Conservation (phyloP, 2,888 invertebrate genomes). For the Ormyrus nitidulus region DNA sequence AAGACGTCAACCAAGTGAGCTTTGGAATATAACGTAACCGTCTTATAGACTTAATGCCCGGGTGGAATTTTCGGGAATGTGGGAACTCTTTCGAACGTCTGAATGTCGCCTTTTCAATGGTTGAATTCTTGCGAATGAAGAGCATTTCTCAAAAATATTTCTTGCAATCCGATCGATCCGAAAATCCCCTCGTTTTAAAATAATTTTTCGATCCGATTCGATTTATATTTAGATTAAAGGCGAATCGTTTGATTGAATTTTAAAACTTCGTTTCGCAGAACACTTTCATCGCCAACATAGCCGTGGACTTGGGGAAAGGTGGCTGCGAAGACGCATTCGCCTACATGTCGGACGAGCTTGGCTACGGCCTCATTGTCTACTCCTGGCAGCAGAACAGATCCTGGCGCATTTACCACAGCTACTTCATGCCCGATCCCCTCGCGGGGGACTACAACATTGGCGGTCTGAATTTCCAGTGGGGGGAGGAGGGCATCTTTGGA, state of each 20-base stretch:
- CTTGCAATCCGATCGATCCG: too few species aligned
- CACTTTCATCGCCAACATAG: slow-evolving; percentile 91
- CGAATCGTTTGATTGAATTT: too few species aligned
- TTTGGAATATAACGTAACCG: not conserved
- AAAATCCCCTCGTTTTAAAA: too few species aligned
- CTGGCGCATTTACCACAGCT: slow-evolving; percentile 88
- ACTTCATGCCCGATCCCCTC: slow-evolving; percentile 88
- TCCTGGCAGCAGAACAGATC: slow-evolving; percentile 86
- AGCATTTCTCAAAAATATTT: too few species aligned
- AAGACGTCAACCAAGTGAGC: slow-evolving; percentile 82
- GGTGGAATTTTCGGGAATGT: too few species aligned
- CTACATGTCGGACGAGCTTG: slow-evolving; percentile 89
- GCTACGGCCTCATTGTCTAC: slow-evolving; percentile 88
- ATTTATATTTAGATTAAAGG: too few species aligned
- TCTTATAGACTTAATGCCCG: too few species aligned
- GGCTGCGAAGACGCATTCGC: slow-evolving; percentile 87
- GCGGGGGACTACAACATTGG: slow-evolving; percentile 87
- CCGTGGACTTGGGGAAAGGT: slow-evolving; percentile 84
- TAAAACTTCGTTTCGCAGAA: slow-evolving; percentile 68
- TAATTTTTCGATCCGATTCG: too few species aligned
- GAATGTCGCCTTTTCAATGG: too few species aligned
- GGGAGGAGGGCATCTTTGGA: slow-evolving; percentile 88
- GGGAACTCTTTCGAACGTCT: too few species aligned
- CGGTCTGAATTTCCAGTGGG: slow-evolving; percentile 91
- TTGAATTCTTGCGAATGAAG: too few species aligned